Base-by-base conservation (phyloP, 2,888 invertebrate genomes). In the Exephanes ischioxanthus region DNA sequence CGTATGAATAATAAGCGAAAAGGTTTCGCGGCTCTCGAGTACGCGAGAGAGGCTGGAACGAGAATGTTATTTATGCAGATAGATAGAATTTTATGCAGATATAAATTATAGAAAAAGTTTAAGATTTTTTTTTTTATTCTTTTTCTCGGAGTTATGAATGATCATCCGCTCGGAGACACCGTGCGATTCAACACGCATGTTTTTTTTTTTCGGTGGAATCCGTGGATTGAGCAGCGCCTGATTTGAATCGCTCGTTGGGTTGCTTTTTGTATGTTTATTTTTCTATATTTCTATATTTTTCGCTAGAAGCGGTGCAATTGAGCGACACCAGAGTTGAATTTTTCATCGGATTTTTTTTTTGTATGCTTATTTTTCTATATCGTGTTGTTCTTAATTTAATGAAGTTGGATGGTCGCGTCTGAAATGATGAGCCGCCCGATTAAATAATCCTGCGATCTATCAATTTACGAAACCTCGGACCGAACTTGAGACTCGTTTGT, bases 61-160 rank as follows among this genome's bases (percentile, higher is more conserved):
- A 58, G 58, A 58, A 63, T 63, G n/a, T 63, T 63, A 63, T 63
- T 33, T 30, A 63, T 63, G 63, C 26, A 63, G 30, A 63, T 33
- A 30, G 63, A 33, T 63, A 48, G 33, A 33, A 30, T 63, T 63
- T 30, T 16, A 63, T 63, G 30, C n/a, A 7, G 9, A 63, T 16
- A 63, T 63, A 63, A 63, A 26, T 58, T 58, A 14, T 58, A 58
- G 11, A 9, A 26, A 58, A 58, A 58, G 58, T 58, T 14, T 9
- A 26, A 58, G 26, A 26, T 58, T 58, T 26, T 22, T 22, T 9
- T 22, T n/a, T n/a, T n/a, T n/a, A 19, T 55, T 9, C n/a, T 51
- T 51, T 51, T 51, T n/a, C 51, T 51, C 16, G 16, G n/a, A n/a
- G 16, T 51, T n/a, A 51, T 55, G 55, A 55, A 19, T 55, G 19